Evolutionary conservation across 2,888 invertebrate species (phyloP), one percentile per base, ranked within the genome.

Genomic region (Andrena hattorfiana): DNA sequence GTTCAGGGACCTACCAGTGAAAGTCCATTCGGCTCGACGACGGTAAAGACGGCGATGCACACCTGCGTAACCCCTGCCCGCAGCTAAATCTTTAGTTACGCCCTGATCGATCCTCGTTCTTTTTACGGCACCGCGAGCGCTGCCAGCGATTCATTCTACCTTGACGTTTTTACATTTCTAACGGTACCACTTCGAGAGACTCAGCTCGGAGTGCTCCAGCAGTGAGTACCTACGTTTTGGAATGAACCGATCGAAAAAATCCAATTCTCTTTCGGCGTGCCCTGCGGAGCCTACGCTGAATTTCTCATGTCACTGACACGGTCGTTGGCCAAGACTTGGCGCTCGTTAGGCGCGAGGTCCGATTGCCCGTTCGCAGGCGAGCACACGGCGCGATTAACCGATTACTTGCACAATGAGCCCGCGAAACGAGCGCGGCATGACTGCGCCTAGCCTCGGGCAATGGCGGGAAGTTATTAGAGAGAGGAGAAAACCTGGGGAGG

Each of bases 1-100:
- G 92, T 92, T 92, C 92, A 90, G 86, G 89, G 92, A 92, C 92
- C 93, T 69, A 89, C 88, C 86, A 93, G 93, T 92, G 93, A 92
- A 93, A 92, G 92, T 92, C 88, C 86, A 88, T 89, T 56, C 85
- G 85, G 77, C 81, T 70, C 75, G 72, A 71, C 60, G 78, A 77
- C 76, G 67, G 32, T 68, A 69, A 59, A 62, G 60, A 71, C 79
- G 70, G 81, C 83, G 85, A 74, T 87, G 87, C 89, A 85, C 84
- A 81, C 74, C 82, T 81, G 84, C 77, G 88, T 84, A 86, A 86
- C 64, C 83, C 68, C 82, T 35, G 62, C 26, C 49, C 20, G 23
- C 32, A 35, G 20, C 60, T 42, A 42, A 62, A 71, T 48, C 74
- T 67, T 62, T 8, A 23, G 49, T 76, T 64, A 62, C 66, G 42